Conservation (phyloP, 1,140 invertebrate species). For the Heliconius hewitsoni region DNA sequence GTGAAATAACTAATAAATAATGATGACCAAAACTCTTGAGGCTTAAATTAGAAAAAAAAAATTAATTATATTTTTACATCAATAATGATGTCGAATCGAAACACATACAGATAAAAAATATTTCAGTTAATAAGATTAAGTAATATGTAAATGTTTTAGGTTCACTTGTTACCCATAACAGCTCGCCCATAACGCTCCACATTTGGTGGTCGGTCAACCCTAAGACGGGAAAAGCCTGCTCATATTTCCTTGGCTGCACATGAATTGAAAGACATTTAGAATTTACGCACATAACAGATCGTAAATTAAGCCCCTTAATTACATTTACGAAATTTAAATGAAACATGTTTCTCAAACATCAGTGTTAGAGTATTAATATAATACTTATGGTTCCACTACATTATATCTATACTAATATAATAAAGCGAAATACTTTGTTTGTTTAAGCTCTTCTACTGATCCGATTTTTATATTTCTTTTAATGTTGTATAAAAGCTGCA, state of each 20-base stretch:
- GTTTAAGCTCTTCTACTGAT: too few species aligned
- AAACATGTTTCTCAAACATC: constrained; percentile 36
- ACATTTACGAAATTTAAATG: constrained; percentile 52
- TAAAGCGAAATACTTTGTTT: too few species aligned
- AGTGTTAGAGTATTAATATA: not conserved
- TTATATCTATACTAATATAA: too few species aligned
- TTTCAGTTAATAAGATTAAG: not conserved
- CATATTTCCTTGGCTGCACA: constrained; percentile 45
- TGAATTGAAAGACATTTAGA: constrained; percentile 54
- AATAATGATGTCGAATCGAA: too few species aligned
- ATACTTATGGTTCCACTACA: too few species aligned
- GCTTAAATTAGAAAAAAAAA: too few species aligned
- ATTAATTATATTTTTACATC: too few species aligned
- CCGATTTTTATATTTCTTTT: too few species aligned
- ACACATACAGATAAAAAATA: too few species aligned
- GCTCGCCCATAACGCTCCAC: not conserved
- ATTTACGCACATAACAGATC: constrained; percentile 50
- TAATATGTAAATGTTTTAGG: not conserved
- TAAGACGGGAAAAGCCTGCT: constrained; percentile 46
- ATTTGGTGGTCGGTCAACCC: constrained; percentile 15
- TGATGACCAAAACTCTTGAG: too few species aligned
- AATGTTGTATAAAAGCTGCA: too few species aligned
- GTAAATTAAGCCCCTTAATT: constrained; percentile 56
- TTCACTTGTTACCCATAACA: not conserved
- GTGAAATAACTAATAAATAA: too few species aligned